phyloP scores from a whole-genome alignment of 2,113 vertebrate species.

The Pseudolaguvia tuberculata region DNA sequence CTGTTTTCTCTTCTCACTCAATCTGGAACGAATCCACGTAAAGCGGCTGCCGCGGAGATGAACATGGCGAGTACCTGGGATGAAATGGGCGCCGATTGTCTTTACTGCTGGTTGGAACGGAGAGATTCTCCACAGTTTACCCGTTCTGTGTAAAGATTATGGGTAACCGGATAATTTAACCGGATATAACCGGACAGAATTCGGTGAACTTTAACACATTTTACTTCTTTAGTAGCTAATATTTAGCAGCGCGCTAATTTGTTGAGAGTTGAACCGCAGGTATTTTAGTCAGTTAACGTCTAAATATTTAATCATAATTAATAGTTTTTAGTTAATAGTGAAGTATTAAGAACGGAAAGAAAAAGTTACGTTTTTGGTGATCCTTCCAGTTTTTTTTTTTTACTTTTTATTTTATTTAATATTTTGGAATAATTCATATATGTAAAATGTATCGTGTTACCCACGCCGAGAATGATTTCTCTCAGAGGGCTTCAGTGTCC shows the following conservation, averaged over 20 bases:
- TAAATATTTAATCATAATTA: background rate
- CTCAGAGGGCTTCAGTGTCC: conserved; percentile 41
- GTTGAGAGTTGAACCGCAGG: background rate
- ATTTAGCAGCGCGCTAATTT: conserved; percentile 37
- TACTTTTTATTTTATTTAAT: background rate
- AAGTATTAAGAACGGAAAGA: background rate
- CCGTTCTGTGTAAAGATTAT: conserved; percentile 18
- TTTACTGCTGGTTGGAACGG: background rate
- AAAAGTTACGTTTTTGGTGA: background rate
- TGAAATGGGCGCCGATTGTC: conserved; percentile 38
- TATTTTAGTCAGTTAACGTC: background rate
- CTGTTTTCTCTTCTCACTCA: conserved; percentile 22
- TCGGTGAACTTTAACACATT: conserved; percentile 36
- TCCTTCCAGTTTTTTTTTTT: background rate
- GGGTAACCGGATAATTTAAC: conserved; percentile 1
- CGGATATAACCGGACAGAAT: background rate
- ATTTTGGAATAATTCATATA: conserved; percentile 22
- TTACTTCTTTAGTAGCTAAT: conserved; percentile 37
- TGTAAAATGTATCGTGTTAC: conserved; percentile 56
- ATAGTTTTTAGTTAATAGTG: background rate
- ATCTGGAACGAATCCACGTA: conserved; percentile 50
- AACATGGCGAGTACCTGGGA: conserved; percentile 35
- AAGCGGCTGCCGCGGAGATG: conserved; percentile 7
- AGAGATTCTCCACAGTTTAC: conserved; percentile 8
- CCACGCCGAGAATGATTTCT: conserved; percentile 44